A percentile compares a stretch with the other conserved stretches of the same genome.
These are phyloP conservation scores for Tympanuchus pallidicinctus DNA, from an alignment of 2,113 vertebrate species.

Conservation along the genomic window DNA sequence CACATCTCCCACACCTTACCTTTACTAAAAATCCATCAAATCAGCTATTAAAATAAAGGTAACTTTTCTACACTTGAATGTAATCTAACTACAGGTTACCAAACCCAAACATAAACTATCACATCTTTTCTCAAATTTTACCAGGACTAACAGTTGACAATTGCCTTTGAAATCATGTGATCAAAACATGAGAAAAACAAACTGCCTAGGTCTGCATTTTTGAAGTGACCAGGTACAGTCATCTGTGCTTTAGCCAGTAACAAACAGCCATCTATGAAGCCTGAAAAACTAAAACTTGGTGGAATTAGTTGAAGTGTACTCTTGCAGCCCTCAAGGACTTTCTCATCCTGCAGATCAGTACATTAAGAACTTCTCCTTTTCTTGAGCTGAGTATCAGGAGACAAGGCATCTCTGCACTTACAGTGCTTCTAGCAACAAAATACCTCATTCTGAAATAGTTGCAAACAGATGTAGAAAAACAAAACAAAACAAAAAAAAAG, in stretches of 20 bases:
- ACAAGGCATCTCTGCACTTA: background rate
- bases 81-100: background rate
- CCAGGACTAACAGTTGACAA: background rate
- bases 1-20: background rate
- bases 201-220: background rate
- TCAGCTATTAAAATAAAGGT: background rate
- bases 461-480: background rate
- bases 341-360: background rate
- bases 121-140: background rate
- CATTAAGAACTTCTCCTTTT: background rate
- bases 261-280: background rate
- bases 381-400: accelerated
- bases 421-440: background rate
- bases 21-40: background rate
- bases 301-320: background rate
- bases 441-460: background rate
- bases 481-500: background rate
- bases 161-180: background rate
- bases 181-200: background rate
- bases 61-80: background rate
- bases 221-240: background rate
- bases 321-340: background rate
- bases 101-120: background rate
- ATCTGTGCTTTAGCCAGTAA: background rate
- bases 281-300: background rate